Evolutionary conservation across 2,113 vertebrate species (phyloP), one percentile per base, ranked within the genome.

Genomic region (Periophthalmus modestus): DNA sequence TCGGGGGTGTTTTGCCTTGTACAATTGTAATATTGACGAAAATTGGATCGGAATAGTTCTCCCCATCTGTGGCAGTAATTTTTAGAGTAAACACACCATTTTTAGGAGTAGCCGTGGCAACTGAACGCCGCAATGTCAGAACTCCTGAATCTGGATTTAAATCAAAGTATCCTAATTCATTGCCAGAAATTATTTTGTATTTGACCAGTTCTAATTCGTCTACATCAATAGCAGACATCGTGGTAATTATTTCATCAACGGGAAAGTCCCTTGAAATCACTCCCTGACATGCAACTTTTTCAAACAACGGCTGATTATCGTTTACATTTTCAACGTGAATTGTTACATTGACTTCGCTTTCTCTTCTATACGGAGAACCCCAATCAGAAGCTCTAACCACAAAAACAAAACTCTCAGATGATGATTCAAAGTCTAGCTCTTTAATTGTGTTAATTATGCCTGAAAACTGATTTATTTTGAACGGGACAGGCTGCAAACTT

Each of bases 171-270:
- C 95, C 96, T 73, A 92, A 90, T 46, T 98, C 96, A 15, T 99
- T 98, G 77, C 97, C 98, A 79, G 96, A 97, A 69, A 98, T 91
- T 0, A 99, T 97, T 90, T 97, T 98, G 82, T 99, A 99, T 77
- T 98, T 98, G 0, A 99, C 96, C 14, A 98, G 92, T 77, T 97
- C 96, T 69, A 99, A 82, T 72, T 99, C 97, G 70, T 99, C 98
- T 68, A 97, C 94, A 75, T 99, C 98, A 39, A 99, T 98, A 0
- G 98, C 98, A 46, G 97, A 98, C 89, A 99, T 95, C 43, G 97
- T 97, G 46, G 96, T 95, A 82, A 99, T 96, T 7, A 96, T 95
- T 80, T 96, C 96, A 11, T 95, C 94, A 1, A 96, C 88, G 0
- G 96, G 95, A 68, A 98, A 96, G 77, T 98, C 96, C 54, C 92